Base-by-base conservation (phyloP, 1,140 invertebrate species). In the Pseudomyrmex concolor region DNA sequence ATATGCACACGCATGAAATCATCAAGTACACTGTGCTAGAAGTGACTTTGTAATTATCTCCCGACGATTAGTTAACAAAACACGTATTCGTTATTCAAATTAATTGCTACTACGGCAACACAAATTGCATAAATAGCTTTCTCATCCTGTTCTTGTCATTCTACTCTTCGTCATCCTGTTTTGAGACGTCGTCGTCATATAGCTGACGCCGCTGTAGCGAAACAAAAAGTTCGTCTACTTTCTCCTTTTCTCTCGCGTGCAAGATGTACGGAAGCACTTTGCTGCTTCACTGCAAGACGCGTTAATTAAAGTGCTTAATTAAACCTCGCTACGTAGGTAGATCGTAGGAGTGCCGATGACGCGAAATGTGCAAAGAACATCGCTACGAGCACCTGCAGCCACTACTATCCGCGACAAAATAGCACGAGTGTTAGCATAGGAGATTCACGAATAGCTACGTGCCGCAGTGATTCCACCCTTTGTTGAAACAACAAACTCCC, bases 301-400 rank as follows among this genome's bases (percentile, higher is more conserved):
- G 43, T 70, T 71, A 80, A 80, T 80, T 80, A 80, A 80, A 55
- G 13, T 7, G 43, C 22, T 80, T 71, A 80, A 80, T 78, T 78
- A 71, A 60, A 71, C 15, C 43, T 71, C 8, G 45, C 54, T 59
- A 25, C 43, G 25, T 2, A 10, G 0, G 1, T 45, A 60, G 54
- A 60, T 10, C 13, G 45, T 17, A 54, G 54, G n/a, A 55, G 76
- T 57, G 50, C n/a, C 19, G 60, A 64, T 70, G 48, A 54, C 63
- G 68, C 2, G 70, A 88, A 76, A 87, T 9, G 74, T 25, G 48
- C 60, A 45, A 76, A 70, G 43, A 62, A 45, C 80, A 63, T 57
- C 50, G 34, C 34, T 48, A 19, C 84, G 85, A 86, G 72, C 81
- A 70, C 81, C 73, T 57, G 81, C 63, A 64, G 81, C 25, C 25